Evolutionary conservation across 2,888 invertebrate genomes (phyloP), one percentile per base, ranked within the genome.

Genomic region (Cheilosia vulpina): DNA sequence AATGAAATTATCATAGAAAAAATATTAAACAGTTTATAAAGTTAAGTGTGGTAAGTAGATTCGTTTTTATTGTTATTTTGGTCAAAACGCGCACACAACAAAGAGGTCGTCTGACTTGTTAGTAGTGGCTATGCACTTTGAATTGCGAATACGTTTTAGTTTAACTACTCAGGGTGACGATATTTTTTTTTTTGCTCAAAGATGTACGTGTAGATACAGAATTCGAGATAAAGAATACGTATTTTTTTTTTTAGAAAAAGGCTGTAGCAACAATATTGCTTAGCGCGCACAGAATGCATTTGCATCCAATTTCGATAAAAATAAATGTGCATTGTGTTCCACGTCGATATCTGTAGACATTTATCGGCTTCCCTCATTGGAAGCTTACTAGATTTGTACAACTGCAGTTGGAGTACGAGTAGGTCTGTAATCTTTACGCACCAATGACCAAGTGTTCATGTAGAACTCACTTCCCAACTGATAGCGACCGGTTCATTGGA

Each of bases 11-110:
- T 76, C 84, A 79, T 84, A 71, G 77, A 50, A 81, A 79, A 65
- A 73, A 81, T 77, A 75, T 80, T 76, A 66, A 80, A 80, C 80
- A 84, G 75, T 76, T 76, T 80, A 84, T 84, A 80, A 84, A 84
- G 47, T 66, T 38, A 55, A 34, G 9, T 52, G 24, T 4, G 24
- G 31, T 17, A 31, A 6, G 43, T 21, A 27, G 5, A 34, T 53
- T 50, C 41, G 27, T 27, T 78, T 83, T 72, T 72, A 72, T 83
- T 62, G 60, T 69, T 73, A 73, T 80, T 21, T 72, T 71, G 27
- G 62, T 19, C 72, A 53, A 34, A 52, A 24, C 27, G 17, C 27
- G 15, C 27, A 63, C 50, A 55, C 52, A 62, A 21, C 19, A 17
- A 58, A 15, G 27, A 11, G 21, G 38, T 38, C 50, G 38, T 38